Base-by-base conservation (phyloP, 2,888 invertebrate species). In the Drosophila nigricruria region DNA sequence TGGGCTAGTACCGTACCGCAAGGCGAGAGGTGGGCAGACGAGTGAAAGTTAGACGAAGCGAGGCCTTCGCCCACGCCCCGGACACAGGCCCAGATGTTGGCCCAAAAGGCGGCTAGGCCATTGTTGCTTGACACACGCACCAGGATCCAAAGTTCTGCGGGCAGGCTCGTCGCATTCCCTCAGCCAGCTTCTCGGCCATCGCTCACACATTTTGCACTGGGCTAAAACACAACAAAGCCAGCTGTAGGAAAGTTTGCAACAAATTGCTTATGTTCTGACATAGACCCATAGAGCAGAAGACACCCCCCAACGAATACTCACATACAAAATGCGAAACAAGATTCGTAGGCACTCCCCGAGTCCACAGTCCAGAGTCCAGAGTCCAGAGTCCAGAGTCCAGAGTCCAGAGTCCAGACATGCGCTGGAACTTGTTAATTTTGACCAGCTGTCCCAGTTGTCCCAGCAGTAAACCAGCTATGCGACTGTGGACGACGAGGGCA, bases 341-440 rank as follows among this genome's bases (percentile, higher is more conserved):
- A 42, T 50, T 64, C 58, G 80, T 61, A 70, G 72, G 59, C 61
- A 50, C 52, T 59, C 23, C 25, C 25, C 27, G 54, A 62, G 67
- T 50, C 54, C 25, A 45, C 25, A 45, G 45, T 38, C 38, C 38
- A 34, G 12, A 34, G 32, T 30, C 30, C 30, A 34, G 34, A 6
- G 27, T 27, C 27, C 27, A 27, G n/a, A n/a, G n/a, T n/a, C 25
- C 25, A 25, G 54, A 62, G 67, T 50, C 30, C 34, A 34, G 34
- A 27, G 47, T 47, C 32, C 23, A 25, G 52, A 62, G 67, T 54
- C 56, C 59, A 79, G 89, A 74, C 77, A 83, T 79, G 79, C 74
- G 89, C 84, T 85, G 79, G 71, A 85, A 85, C 89, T 89, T 89
- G 85, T 85, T 85, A 85, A 85, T 89, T 85, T 89, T 87, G 89